Conservation (phyloP, 2,888 invertebrate species). For the Apotomis capreana region DNA sequence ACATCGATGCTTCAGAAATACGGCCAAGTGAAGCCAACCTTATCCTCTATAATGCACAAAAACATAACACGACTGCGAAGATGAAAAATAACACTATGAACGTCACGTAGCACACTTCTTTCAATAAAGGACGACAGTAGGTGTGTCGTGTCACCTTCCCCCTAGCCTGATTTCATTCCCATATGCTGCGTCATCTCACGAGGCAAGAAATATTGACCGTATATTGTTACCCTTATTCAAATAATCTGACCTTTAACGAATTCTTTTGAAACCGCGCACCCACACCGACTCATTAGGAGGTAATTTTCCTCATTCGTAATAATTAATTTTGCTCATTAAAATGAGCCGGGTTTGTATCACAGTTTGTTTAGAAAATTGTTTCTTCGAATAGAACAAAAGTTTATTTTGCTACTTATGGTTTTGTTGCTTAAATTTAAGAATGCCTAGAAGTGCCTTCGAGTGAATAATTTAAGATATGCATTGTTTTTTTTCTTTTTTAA, state of each 20-base stretch:
- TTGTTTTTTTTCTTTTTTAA: too few relatives aligned
- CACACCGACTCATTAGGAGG: conserved; percentile 52
- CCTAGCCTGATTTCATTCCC: conserved; percentile 57
- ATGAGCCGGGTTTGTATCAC: conserved; percentile 44
- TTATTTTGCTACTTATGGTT: neutral
- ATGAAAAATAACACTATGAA: conserved; percentile 40
- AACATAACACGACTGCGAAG: conserved; percentile 16
- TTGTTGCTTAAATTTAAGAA: too few relatives aligned
- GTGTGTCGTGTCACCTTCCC: conserved; percentile 54
- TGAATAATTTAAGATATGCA: too few relatives aligned
- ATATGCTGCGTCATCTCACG: conserved; percentile 60
- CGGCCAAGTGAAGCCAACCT: too few relatives aligned
- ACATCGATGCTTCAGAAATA: too few relatives aligned
- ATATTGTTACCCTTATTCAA: conserved; percentile 62
- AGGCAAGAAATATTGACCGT: conserved; percentile 66
- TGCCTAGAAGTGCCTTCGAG: too few relatives aligned
- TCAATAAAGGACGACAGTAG: conserved; percentile 56
- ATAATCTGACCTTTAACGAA: conserved; percentile 69
- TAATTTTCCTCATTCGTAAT: conserved; percentile 61
- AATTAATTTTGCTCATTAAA: conserved; percentile 60
- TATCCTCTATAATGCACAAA: neutral
- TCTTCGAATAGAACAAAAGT: conserved; percentile 16
- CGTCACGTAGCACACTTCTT: conserved; percentile 51
- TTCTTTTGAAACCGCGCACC: conserved; percentile 66
- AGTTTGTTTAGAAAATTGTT: conserved; percentile 34